These are phyloP conservation scores for Campoplex capitator DNA, from an alignment of 2,888 invertebrate genomes.

Conservation along the genomic window DNA sequence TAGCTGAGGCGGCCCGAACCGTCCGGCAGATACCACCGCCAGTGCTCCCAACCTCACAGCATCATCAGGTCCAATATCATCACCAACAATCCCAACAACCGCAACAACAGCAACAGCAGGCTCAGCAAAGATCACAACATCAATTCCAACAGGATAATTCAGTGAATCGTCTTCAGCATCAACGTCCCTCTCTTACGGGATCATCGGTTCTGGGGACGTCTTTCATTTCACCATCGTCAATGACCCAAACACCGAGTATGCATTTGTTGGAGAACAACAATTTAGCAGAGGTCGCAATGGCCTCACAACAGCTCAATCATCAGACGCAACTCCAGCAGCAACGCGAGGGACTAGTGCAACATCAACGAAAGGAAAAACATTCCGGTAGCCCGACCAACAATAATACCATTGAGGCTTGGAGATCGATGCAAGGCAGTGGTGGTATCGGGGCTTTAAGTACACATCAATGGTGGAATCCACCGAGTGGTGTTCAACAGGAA, in stretches of 20 bases:
- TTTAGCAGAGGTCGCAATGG: constrained; percentile 80
- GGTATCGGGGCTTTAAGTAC: constrained; percentile 55
- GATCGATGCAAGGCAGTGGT: constrained; percentile 79
- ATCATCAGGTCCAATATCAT: constrained; percentile 74
- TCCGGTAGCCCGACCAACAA: constrained; percentile 85
- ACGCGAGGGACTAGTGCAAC: constrained; percentile 72
- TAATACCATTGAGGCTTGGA: constrained; percentile 86
- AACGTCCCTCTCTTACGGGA: constrained; percentile 71
- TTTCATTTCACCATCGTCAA: constrained; percentile 78
- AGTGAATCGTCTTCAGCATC: constrained; percentile 72
- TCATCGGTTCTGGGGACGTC: constrained; percentile 75
- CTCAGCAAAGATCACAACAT: constrained; percentile 50
- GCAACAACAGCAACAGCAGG: constrained; percentile 42
- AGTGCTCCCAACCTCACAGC: constrained; percentile 76
- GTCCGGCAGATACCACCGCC: constrained; percentile 81
- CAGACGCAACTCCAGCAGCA: constrained; percentile 71
- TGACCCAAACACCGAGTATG: constrained; percentile 84
- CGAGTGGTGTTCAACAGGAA: constrained; percentile 77
- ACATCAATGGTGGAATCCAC: constrained; percentile 83
- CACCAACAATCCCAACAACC: constrained; percentile 68
- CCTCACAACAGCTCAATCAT: constrained; percentile 77
- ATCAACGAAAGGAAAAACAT: constrained; percentile 81
- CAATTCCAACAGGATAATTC: constrained; percentile 71
- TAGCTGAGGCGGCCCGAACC: constrained; percentile 87
- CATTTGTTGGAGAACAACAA: constrained; percentile 83